Base-by-base conservation (phyloP, 2,888 invertebrate species). In the Ellobium chinense region DNA sequence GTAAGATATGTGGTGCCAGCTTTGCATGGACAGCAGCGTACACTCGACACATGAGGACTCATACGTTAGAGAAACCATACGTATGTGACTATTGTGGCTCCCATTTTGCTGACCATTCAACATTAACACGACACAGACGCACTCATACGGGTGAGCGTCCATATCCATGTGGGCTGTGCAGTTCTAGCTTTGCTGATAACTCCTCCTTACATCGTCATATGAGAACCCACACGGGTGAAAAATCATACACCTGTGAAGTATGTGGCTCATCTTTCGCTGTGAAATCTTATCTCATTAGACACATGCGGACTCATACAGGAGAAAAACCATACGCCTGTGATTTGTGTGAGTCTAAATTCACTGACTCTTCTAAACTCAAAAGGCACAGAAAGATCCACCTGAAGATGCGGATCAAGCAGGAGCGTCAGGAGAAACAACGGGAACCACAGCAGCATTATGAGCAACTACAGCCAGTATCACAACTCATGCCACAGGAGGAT, bases 71-170 rank as follows among this genome's bases (percentile, higher is more conserved):
- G 62, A 77, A 77, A 56, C 81, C 81, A 21, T 81, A 78, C 46
- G 34, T 58, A 2, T 81, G 81, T 60, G 58, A 58, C 27, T 46
- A 34, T 39, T 81, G 81, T 77, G 77, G 68, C 3, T 29, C 72
- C 2, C 37, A 54, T 27, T 81, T 60, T 74, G 80, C 80, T n/a
- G 80, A 80, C 34, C 73, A 74, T 60, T 74, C 80, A 7, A 80
- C 80, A n/a, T 37, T 73, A 3, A 74, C 74, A 18, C 65, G 80
- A 1, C 83, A 83, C 78, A 74, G 56, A 39, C 78, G 83, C n/a
- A 81, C 78, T 18, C 83, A 83, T 69, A 82, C 82, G 1, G 78
- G 78, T 12, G 77, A 80, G n/a, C 63, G 77, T 31, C 82, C 82
- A 9, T 83, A 63, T n/a, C 34, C 73, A 5, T 83, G 83, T 62